Evolutionary conservation across 2,888 invertebrate genomes (phyloP).

Genomic region (Caenorhabditis sp.): DNA sequence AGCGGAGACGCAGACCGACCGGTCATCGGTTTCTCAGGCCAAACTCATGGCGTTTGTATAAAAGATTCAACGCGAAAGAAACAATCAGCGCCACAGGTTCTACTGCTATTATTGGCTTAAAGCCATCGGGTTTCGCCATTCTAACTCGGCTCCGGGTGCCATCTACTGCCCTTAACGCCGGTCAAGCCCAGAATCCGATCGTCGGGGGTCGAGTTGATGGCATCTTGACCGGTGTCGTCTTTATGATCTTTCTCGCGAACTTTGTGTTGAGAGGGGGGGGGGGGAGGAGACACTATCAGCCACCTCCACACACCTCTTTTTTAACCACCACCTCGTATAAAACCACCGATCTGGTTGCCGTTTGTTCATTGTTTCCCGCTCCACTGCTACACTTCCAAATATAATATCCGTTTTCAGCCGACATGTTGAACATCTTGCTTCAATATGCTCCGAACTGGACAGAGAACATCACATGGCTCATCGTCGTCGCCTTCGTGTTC

Average conservation of each 20-base stretch:
- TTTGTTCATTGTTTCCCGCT: background rate
- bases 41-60: conserved; percentile 5
- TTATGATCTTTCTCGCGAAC: no score
- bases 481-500: conserved; percentile 67
- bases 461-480: conserved; percentile 62
- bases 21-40: conserved; percentile 39
- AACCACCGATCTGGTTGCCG: background rate
- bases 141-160: conserved; percentile 19
- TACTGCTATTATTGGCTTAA: no score
- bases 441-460: conserved; percentile 65
- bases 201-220: conserved; percentile 55
- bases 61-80: no score
- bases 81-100: no score
- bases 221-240: conserved; percentile 20
- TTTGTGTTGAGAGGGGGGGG: conserved; percentile 10
- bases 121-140: no score
- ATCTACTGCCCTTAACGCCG: conserved; percentile 15
- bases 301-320: background rate
- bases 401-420: background rate
- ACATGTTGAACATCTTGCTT: conserved; percentile 60
- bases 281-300: background rate
- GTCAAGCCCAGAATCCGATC: conserved; percentile 7
- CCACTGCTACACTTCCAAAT: background rate
- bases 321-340: no score
- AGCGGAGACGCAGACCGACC: conserved; percentile 22